Conservation (phyloP, 2,113 vertebrate species). For the Odocoileus hemionus region DNA sequence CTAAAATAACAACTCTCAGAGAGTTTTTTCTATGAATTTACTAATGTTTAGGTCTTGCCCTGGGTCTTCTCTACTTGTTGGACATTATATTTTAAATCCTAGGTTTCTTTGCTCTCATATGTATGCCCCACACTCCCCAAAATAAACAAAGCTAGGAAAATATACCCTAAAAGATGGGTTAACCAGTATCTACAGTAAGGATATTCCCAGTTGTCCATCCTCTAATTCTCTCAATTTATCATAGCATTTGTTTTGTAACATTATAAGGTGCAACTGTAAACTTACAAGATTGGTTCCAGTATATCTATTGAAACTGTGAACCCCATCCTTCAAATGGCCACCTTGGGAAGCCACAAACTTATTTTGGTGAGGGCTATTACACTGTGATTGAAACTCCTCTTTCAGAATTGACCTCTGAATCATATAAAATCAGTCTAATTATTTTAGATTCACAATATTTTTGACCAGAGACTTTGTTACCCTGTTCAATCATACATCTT, state of each 20-base stretch:
- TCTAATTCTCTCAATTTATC: conserved; percentile 19
- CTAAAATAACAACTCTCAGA: neutral
- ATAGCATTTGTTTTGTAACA: neutral
- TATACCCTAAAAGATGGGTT: neutral
- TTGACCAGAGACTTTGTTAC: conserved; percentile 15
- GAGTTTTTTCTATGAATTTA: neutral
- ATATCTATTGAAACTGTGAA: neutral
- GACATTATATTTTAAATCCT: conserved; percentile 12
- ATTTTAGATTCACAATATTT: conserved; percentile 19
- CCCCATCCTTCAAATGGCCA: neutral
- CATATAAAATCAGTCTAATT: conserved; percentile 33
- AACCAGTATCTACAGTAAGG: neutral
- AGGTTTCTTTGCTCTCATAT: neutral
- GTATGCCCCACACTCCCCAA: too few species aligned
- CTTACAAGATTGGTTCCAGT: neutral
- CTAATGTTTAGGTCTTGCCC: neutral
- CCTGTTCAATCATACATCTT: neutral
- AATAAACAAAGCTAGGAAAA: neutral
- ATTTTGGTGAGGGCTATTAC: neutral
- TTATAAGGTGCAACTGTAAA: neutral
- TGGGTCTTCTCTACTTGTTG: neutral
- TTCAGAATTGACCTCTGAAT: conserved; percentile 26
- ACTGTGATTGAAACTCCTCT: neutral
- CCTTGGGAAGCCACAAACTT: neutral
- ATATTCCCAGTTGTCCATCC: neutral